Percentiles rank a stretch among this genome's conserved stretches.
Evolutionary conservation across 2,113 vertebrate genomes (phyloP).

Genomic region (Cyanoramphus novaezelandiae): DNA sequence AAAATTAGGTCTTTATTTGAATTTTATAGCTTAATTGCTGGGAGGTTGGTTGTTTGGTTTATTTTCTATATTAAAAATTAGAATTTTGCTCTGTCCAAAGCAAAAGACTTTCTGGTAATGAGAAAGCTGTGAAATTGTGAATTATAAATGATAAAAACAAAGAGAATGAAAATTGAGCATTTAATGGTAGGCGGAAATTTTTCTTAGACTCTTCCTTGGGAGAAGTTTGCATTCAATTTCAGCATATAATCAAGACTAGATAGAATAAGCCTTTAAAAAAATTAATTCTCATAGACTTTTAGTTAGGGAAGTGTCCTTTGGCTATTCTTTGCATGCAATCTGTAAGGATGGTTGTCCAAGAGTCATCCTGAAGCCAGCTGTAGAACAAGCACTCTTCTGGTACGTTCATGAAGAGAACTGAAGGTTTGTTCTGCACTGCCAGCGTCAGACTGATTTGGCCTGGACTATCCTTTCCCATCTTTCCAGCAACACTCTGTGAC

Average conservation of each 20-base stretch:
- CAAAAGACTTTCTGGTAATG: neutral
- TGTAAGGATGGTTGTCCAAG: neutral
- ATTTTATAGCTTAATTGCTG: neutral
- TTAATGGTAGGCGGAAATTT: neutral
- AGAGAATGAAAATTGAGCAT: neutral
- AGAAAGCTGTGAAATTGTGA: neutral
- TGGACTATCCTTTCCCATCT: neutral
- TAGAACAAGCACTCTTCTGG: neutral
- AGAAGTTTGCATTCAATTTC: neutral
- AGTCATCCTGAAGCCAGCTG: neutral
- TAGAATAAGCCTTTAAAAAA: neutral
- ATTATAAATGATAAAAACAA: neutral
- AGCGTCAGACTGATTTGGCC: neutral
- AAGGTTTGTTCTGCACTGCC: neutral
- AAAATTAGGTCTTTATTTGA: neutral
- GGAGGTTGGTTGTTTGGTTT: fast-evolving
- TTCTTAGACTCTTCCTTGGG: neutral
- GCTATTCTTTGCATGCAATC: neutral
- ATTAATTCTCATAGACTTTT: neutral
- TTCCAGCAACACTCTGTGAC: neutral
- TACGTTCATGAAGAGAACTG: neutral
- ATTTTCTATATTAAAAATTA: neutral
- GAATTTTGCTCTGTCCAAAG: neutral
- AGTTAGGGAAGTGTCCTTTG: neutral
- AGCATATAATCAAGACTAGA: neutral